phyloP scores from a whole-genome alignment of 1,140 invertebrate genomes.

The Matsumurasca onukii region DNA sequence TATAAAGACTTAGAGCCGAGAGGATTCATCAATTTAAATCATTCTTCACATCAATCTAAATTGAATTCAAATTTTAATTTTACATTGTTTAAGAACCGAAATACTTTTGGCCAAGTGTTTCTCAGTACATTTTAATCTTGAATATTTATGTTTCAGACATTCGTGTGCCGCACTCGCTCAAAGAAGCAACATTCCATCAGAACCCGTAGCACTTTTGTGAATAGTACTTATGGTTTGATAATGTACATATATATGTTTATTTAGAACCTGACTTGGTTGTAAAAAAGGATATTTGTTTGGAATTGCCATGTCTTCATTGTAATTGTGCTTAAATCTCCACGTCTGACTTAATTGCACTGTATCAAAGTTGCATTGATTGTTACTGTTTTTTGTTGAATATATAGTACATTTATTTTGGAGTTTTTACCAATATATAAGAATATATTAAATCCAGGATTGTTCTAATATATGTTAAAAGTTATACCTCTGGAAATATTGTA shows the following conservation, averaged over 20 bases:
- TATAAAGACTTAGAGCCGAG: no score
- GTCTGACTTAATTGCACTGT: neutral
- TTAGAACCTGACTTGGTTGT: neutral
- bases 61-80: no score
- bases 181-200: conserved; percentile 24
- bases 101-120: no score
- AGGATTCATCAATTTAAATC: no score
- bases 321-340: neutral
- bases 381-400: neutral
- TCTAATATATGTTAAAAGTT: no score
- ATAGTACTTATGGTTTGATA: conserved; percentile 17
- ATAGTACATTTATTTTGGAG: neutral
- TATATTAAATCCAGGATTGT: neutral
- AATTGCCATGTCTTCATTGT: neutral
- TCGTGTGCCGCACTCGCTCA: conserved; percentile 3
- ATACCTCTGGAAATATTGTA: no score
- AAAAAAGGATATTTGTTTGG: neutral
- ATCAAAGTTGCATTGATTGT: neutral
- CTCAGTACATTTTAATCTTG: no score
- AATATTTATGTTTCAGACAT: conserved; percentile 4
- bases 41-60: no score
- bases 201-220: conserved; percentile 18
- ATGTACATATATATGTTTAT: conserved; percentile 8
- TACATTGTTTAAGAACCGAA: no score
- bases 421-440: neutral